Base-by-base conservation (phyloP, 2,113 vertebrate species). In the Etheostoma spectabile region DNA sequence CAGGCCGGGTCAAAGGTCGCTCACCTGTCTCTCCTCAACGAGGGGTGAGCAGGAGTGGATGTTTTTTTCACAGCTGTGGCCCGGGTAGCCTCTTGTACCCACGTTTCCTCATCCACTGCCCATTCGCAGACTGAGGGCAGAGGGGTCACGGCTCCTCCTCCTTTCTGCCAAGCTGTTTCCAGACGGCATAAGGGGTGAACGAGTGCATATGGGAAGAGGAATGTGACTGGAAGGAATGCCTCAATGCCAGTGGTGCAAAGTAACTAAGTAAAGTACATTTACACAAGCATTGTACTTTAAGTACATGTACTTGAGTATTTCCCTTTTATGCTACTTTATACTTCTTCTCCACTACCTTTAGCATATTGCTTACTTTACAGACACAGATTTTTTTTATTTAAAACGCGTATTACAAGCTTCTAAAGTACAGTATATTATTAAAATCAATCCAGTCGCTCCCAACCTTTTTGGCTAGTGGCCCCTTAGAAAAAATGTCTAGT, bases 71-170 rank as follows among this genome's bases (percentile, higher is more conserved):
- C 82, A 79, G 85, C 76, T 14, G 22, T 52, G 57, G 35, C 55
- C 85, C 77, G 38, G 85, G 83, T 69, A 74, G 74, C 82, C 84
- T 89, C 86, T 38, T 70, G 74, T 77, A 64, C 68, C 87, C 80
- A 53, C 59, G n/a, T 85, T 88, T 84, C 85, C 88, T 89, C 42
- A 35, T 73, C 73, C 22, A 1, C 5, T 19, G 75, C 63, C 77
- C 73, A 64, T 85, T 91, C 84, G 77, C 89, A 82, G 84, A 87
- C 87, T 79, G 21, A 87, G 86, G 88, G 82, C 82, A 75, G 35
- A 69, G 72, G 57, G 84, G 86, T 88, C 85, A 60, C 42, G 8
- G 69, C 90, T 86, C 73, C 76, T 69, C 74, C 35, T 49, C 22
- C 52, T 55, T 68, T 84, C 60, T 85, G 75, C 75, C 57, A 61